Evolutionary conservation across 2,113 vertebrate genomes (phyloP), one percentile per base, ranked within the genome.

Genomic region (Ornithorhynchus anatinus): DNA sequence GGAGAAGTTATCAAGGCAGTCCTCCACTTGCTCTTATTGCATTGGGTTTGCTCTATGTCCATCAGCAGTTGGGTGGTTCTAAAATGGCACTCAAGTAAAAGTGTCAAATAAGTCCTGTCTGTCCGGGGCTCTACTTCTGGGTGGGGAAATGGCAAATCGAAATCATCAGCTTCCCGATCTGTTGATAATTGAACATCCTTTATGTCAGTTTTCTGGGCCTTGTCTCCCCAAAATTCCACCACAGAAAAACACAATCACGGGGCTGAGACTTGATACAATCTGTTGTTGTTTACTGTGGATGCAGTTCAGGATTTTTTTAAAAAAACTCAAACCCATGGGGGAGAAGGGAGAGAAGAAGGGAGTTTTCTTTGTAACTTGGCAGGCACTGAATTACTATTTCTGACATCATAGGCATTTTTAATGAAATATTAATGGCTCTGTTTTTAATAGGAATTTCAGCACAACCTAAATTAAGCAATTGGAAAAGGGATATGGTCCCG

Each of bases 401-500:
- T 84, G 83, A 87, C 85, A 88, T 75, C 88, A 81, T 10, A 69
- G 56, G 45, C 51, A 59, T 68, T 84, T 85, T 85, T 75, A 90
- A 88, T 84, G 87, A 88, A 87, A 87, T 70, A 88, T 81, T 81
- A 83, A 88, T 19, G 33, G 54, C 68, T 69, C 71, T 81, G 71
- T 76, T 86, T 91, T 88, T 79, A 87, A 84, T 25, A 53, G 71
- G 77, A 87, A 79, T 86, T 85, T 90, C 77, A 87, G 77, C 83
- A 84, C 42, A 78, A 71, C 58, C 81, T 61, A 70, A 80, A 86
- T 85, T 84, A 86, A 92, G 77, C 66, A 75, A 62, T 39, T 77
- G 66, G 78, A 82, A 85, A 88, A 88, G 83, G 81, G 82, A 91
- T 85, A 81, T 75, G 42, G 81, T 84, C 88, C 88, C 84, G 67